Evolutionary conservation across 2,113 vertebrate species (phyloP).

Genomic region (Oenanthe oenanthe): DNA sequence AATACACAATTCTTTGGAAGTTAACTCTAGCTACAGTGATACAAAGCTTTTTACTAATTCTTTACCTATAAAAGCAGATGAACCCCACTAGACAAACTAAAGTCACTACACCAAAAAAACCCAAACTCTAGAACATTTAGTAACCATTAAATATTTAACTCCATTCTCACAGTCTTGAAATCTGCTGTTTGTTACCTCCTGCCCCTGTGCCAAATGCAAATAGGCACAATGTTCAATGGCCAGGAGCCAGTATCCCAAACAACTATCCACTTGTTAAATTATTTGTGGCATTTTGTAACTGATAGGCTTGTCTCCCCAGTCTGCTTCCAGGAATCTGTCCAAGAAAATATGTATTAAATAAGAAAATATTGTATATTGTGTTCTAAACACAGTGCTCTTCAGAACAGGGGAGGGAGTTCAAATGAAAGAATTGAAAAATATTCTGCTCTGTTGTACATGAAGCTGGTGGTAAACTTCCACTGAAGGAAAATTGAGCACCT

Average conservation of each 20-base stretch:
- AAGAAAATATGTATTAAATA: constrained; percentile 43
- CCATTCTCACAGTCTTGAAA: neutral
- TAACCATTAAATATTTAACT: neutral
- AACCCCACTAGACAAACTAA: neutral
- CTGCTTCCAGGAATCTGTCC: constrained; percentile 6
- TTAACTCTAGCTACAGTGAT: neutral
- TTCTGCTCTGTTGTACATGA: neutral
- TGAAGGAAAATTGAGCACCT: neutral
- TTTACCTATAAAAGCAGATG: neutral
- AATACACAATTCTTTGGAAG: neutral
- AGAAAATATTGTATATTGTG: constrained; percentile 54
- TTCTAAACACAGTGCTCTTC: neutral
- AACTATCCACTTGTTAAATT: constrained; percentile 39
- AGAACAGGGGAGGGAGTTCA: neutral
- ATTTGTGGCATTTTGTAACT: constrained; percentile 27
- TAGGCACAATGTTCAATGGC: constrained; percentile 4
- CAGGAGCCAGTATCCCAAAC: neutral
- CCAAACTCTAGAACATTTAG: neutral
- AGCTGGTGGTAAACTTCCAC: neutral
- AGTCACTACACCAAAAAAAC: neutral
- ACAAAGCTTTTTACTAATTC: neutral
- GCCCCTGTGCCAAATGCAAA: constrained; percentile 10
- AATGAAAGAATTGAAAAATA: neutral
- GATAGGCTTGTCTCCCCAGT: neutral
- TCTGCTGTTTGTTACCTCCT: neutral